Evolutionary conservation across 2,888 invertebrate genomes (phyloP).

Genomic region (Epinotia demarniana): DNA sequence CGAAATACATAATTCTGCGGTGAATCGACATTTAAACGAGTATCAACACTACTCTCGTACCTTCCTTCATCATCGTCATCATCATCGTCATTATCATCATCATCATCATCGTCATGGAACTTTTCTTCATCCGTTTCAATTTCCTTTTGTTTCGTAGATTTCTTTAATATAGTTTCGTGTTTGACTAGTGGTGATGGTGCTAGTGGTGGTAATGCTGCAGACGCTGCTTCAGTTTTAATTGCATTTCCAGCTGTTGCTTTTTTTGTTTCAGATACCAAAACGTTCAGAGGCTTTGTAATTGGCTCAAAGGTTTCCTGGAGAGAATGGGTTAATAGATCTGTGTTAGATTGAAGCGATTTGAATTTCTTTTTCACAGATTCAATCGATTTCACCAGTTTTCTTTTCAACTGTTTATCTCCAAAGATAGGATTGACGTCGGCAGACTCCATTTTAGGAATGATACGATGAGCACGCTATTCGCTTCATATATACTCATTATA

Average conservation of each 20-base stretch:
- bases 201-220: neutral
- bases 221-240: neutral
- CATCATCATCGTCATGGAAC: neutral
- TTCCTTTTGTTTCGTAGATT: neutral
- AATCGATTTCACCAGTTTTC: neutral
- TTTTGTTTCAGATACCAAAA: neutral
- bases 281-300: neutral
- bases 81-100: slow-evolving; percentile 5
- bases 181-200: neutral
- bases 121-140: neutral
- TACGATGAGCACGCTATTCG: too few relatives aligned
- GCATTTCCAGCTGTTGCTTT: neutral
- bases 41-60: neutral
- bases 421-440: neutral
- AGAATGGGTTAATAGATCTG: neutral
- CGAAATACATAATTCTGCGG: neutral
- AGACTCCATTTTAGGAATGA: too few relatives aligned
- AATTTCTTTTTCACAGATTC: slow-evolving; percentile 1
- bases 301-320: neutral
- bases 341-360: neutral
- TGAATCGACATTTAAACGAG: neutral
- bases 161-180: neutral
- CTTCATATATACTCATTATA: too few relatives aligned
- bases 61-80: neutral
- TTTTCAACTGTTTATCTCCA: neutral